Base-by-base conservation (phyloP, 2,113 vertebrate genomes). In the Malurus cyaneus region DNA sequence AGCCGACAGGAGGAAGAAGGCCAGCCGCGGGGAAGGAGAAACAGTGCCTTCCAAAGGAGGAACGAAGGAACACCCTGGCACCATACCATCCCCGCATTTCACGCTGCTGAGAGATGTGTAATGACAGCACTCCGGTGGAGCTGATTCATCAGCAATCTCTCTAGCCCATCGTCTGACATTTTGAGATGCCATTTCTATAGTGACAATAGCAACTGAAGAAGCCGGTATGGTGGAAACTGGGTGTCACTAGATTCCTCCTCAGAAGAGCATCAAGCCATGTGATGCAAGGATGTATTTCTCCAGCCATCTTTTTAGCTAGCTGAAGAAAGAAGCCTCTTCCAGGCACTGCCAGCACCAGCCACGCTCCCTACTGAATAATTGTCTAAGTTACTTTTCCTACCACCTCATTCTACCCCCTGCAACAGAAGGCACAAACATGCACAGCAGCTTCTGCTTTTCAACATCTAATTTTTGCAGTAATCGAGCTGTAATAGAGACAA, bases 351-450 rank as follows among this genome's bases (percentile, higher is more conserved):
- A 67, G 69, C 36, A 53, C 41, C 18, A 42, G 46, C 41, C 62
- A 11, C 0, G 1, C 47, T 70, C 65, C 41, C 29, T 47, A 20
- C 24, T 7, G 11, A 88, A 14, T 28, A 62, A 44, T 0, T 2
- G 0, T 29, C 24, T 36, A 36, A 73, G 36, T 56, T 44, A 71
- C 73, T 74, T 47, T 11, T 44, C 20, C 70, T 17, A 31, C 34
- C 32, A 42, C 6, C 77, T 61, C 77, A 56, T 4, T 39, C 18
- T 14, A 28, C 18, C 5, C n/a, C 18, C 9, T 6, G 15, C 36
- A 49, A 16, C 36, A 36, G 12, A 34, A 49, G 32, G 44, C 31
- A 53, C 1, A 0, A 54, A 47, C 12, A 2, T 0, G 1, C 36
- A 28, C 21, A 8, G 14, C 62, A 42, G 46, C 73, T 82, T 56